These are phyloP conservation scores for Sinelater perroti DNA, from an alignment of 2,888 invertebrate species.

Conservation along the genomic window DNA sequence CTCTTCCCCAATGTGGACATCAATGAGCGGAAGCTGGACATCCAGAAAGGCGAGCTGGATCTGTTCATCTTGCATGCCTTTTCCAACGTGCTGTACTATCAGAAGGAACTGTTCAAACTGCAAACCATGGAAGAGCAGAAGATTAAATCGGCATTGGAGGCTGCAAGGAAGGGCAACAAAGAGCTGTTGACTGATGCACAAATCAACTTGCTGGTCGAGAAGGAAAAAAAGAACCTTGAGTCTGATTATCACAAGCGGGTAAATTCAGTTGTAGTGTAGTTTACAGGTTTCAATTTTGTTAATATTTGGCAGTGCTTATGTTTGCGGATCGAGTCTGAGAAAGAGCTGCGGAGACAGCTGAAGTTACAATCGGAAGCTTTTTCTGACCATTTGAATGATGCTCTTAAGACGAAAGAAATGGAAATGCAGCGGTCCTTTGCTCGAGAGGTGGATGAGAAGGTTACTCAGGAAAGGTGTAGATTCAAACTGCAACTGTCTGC, in stretches of 20 bases:
- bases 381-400: constrained; percentile 80
- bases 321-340: constrained; percentile 73
- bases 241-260: constrained; percentile 78
- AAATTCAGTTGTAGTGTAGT: no score
- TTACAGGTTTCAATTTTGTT: neutral
- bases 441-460: constrained; percentile 71
- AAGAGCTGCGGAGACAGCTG: constrained; percentile 78
- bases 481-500: constrained; percentile 77
- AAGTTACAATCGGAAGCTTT: constrained; percentile 88
- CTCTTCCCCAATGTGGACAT: constrained; percentile 78
- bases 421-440: constrained; percentile 64
- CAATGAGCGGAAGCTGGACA: constrained; percentile 69
- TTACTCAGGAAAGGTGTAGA: constrained; percentile 72
- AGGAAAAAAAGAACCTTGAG: constrained; percentile 72
- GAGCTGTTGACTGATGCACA: constrained; percentile 61
- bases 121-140: constrained; percentile 72
- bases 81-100: constrained; percentile 77
- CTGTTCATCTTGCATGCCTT: constrained; percentile 82
- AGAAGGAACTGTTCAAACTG: constrained; percentile 78
- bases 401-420: constrained; percentile 65
- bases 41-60: constrained; percentile 75
- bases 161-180: constrained; percentile 67
- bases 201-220: constrained; percentile 75
- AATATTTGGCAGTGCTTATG: constrained; percentile 66
- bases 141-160: constrained; percentile 71